Base-by-base conservation (phyloP, 2,888 invertebrate genomes). In the Drepana falcataria region DNA sequence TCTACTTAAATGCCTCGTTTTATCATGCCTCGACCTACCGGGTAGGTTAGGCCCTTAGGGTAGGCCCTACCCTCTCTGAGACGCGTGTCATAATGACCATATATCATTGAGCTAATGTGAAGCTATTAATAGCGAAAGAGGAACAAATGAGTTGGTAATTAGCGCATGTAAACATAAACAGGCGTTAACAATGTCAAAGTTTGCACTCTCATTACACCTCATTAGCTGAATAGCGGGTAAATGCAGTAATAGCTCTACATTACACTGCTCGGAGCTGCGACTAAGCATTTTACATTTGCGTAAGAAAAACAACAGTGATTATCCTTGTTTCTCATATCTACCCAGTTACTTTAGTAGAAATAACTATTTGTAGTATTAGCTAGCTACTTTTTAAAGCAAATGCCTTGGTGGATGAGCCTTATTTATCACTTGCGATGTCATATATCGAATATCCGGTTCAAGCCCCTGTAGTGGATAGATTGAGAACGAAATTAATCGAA, bases 121-220 rank as follows among this genome's bases (percentile, higher is more conserved):
- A 41, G 4, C 41, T 7, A 41, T 41, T 41, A 7, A 41, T 41
- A 41, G 6, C 7, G 41, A 4, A 41, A 41, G 5, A 41, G 41
- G 7, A 51, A 51, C 40, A 51, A 51, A 40, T 44, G 2, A 51
- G 40, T 33, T 6, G 40, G 7, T 51, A 51, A 51, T 51, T 51
- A 40, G 33, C 40, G 33, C 33, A 40, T 33, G 49, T 40, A 44
- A 44, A 51, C 40, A 51, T 51, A 51, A 51, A 51, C 51, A 51
- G 33, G 40, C 34, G 51, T 51, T 51, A 51, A 51, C 41, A 51
- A 51, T 34, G 51, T 51, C 41, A 51, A 51, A 51, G 51, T 51
- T 51, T 51, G 40, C 51, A 41, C 51, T 40, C 41, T 51, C 51
- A 51, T 51, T 51, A 40, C 40, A 41, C 51, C 51, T 51, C 51